Evolutionary conservation across 64 coral and sea anemone genomes (phyloP).

Genomic region (Pachyseris speciosa): DNA sequence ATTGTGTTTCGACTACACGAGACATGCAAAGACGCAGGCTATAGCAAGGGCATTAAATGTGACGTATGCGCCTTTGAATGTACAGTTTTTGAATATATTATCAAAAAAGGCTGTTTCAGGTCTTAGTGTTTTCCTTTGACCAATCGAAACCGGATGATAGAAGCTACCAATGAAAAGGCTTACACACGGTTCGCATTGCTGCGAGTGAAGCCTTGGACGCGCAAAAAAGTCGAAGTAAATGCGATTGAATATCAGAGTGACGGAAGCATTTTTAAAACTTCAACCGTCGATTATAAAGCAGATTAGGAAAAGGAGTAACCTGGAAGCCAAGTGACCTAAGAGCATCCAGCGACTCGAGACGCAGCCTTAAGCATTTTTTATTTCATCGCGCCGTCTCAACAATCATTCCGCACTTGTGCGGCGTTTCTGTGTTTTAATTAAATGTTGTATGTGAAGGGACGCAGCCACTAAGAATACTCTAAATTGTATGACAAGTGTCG

Average conservation of each 20-base stretch:
- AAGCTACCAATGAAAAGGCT: background rate
- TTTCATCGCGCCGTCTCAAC: background rate
- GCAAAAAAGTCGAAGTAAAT: background rate
- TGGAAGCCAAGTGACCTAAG: no score
- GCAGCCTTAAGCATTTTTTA: no score
- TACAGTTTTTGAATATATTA: slow-evolving; percentile 17
- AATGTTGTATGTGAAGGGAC: background rate
- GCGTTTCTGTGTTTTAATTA: background rate
- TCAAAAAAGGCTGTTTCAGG: background rate
- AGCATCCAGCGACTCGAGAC: no score
- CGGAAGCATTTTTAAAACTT: background rate
- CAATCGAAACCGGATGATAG: background rate
- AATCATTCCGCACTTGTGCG: no score
- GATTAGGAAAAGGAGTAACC: no score
- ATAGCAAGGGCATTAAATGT: background rate
- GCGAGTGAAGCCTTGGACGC: background rate
- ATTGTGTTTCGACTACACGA: background rate
- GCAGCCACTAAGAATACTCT: background rate
- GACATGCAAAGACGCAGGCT: background rate
- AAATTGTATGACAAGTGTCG: background rate
- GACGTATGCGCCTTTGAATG: background rate
- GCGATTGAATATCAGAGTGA: background rate
- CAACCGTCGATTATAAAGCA: background rate
- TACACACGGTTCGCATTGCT: background rate
- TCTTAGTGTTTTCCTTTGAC: background rate